Evolutionary conservation across 2,888 invertebrate genomes (phyloP), one percentile per base, ranked within the genome.

Genomic region (Agrotis segetum): DNA sequence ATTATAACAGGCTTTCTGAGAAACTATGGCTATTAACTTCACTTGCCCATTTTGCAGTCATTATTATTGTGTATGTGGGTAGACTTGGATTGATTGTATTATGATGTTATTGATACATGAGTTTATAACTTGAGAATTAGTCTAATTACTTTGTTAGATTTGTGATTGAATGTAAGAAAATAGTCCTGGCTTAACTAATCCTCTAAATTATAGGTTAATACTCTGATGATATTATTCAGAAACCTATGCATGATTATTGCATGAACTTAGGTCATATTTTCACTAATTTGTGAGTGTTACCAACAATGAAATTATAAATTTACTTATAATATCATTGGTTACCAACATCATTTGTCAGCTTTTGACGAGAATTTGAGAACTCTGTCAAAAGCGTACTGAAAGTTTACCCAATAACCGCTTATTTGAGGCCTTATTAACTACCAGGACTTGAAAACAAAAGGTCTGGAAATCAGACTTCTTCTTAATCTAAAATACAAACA

Each of bases 41-140:
- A 52, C 21, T 29, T 29, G 71, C n/a, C 50, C n/a, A 55, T 62
- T 44, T 62, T 56, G 7, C 34, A 52, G n/a, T 1, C n/a, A 49
- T 70, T 64, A 52, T 59, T 63, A 21, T 71, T 61, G 53, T 63
- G 62, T 46, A 61, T 40, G 56, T 58, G 61, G 17, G 56, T 60
- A 53, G 47, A 47, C 16, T 74, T 34, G 17, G 29, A 60, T 55
- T 19, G 21, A 46, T 76, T 5, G 13, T 11, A 17, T 49, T 61
- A 16, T 29, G 14, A 11, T 52, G 9, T 29, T 52, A 24, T 60
- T 34, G 7, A 17, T 9, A 17, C 52, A 52, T 29, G n/a, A 16
- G 13, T 52, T 46, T 46, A 14, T 17, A 16, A 50, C 21, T 16
- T 3, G 24, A 49, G 40, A 2, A 16, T 44, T 50, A 16, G n/a